These are phyloP conservation scores for Parnassius mnemosyne DNA, from an alignment of 2,888 invertebrate genomes.

Conservation along the genomic window DNA sequence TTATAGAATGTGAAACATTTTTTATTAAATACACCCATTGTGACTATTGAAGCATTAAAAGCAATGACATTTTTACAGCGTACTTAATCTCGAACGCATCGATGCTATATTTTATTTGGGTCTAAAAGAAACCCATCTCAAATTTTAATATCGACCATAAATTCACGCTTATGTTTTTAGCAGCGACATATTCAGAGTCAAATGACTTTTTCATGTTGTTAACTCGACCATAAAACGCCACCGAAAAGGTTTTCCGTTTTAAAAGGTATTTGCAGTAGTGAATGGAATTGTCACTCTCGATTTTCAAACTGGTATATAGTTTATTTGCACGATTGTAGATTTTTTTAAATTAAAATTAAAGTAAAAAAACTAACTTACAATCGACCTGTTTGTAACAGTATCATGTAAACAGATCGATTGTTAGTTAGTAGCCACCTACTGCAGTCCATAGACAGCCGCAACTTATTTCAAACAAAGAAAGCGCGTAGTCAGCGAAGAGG, in stretches of 20 bases:
- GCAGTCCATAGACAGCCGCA: too few species aligned
- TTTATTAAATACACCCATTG: constrained; percentile 2
- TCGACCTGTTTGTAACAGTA: too few species aligned
- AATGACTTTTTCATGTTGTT: constrained; percentile 28
- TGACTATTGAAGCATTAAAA: too few species aligned
- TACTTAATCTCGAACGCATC: background rate
- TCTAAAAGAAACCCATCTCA: constrained; percentile 18
- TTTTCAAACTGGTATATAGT: background rate
- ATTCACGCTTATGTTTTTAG: constrained; percentile 25
- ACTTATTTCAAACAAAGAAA: too few species aligned
- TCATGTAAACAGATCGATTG: too few species aligned
- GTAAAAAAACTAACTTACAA: too few species aligned
- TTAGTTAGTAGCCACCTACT: too few species aligned
- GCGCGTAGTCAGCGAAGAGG: too few species aligned
- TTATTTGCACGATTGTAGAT: background rate
- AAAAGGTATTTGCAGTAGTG: constrained; percentile 26
- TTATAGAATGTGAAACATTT: background rate
- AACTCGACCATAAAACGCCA: constrained; percentile 24
- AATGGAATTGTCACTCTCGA: constrained; percentile 16
- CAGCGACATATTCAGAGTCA: constrained; percentile 21
- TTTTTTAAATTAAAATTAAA: too few species aligned
- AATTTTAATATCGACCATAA: constrained; percentile 19
- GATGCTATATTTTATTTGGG: constrained; percentile 11
- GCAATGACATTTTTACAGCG: too few species aligned
- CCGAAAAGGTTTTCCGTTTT: constrained; percentile 22